Base-by-base conservation (phyloP, 2,113 vertebrate genomes). In the Sphaerodactylus townsendi region DNA sequence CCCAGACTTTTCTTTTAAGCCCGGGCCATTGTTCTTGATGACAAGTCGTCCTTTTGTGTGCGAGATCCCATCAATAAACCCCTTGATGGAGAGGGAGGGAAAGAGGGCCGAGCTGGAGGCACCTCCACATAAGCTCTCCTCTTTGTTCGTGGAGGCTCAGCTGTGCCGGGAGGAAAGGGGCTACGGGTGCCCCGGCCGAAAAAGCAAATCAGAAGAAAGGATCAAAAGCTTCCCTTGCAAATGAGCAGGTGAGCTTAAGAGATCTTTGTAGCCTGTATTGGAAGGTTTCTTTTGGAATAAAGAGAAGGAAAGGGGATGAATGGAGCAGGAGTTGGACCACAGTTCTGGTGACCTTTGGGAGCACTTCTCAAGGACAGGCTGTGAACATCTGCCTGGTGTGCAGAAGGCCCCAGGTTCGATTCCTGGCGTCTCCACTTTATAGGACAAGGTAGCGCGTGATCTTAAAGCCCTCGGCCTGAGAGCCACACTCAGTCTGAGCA, bases 31-130 rank as follows among this genome's bases (percentile, higher is more conserved):
- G 77, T 35, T 90, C 41, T 69, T 84, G 64, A 64, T 89, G 75
- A 85, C 80, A 90, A 85, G 81, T 77, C 68, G 74, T 4, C 66
- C 46, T 91, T 90, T 88, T 92, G 72, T 83, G 72, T 33, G 71
- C 64, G 35, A 10, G 72, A 72, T 88, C 62, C 85, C 83, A 82
- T 84, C 81, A 90, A 73, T 83, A 81, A 88, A 53, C 71, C 25
- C 77, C 85, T 88, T 89, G 79, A 76, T 1, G 0, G 23, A 46
- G 5, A 13, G 9, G 35, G 41, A 70, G 11, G 64, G 81, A 77
- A 79, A 62, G 62, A 76, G 66, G 23, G 19, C 81, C 82, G 30
- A 14, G 59, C 72, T 68, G 46, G 78, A 62, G 4, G 21, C 80
- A 81, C 56, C 71, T 89, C 74, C 35, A 39, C 74, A 37, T 59